A percentile compares a stretch with the other conserved stretches of the same genome.
Evolutionary conservation across 2,113 vertebrate species (phyloP).

Genomic region (Malurus melanocephalus): DNA sequence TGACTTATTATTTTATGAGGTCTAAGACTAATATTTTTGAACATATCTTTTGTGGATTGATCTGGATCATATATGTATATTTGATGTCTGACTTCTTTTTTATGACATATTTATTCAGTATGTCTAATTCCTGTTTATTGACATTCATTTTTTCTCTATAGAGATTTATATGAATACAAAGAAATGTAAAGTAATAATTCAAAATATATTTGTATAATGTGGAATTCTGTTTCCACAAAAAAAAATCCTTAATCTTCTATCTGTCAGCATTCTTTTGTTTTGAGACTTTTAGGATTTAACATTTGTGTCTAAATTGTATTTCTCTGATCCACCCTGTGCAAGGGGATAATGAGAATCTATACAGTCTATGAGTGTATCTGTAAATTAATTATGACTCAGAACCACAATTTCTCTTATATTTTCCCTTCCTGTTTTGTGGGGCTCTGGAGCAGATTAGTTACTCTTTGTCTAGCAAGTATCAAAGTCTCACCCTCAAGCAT

Average conservation of each 20-base stretch:
- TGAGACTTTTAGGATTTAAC: neutral
- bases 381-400: neutral
- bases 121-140: neutral
- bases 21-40: neutral
- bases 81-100: neutral
- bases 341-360: neutral
- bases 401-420: neutral
- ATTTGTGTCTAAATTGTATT: neutral
- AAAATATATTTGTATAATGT: neutral
- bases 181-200: neutral
- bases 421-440: neutral
- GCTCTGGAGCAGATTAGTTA: neutral
- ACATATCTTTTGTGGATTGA: neutral
- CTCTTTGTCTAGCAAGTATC: neutral
- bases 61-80: neutral
- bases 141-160: neutral
- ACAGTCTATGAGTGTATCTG: neutral
- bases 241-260: neutral
- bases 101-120: neutral
- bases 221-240: neutral
- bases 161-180: neutral
- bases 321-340: neutral
- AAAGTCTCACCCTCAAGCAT: neutral
- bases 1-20: neutral
- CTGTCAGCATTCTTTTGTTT: conserved; percentile 6